A percentile compares a stretch with the other conserved stretches of the same genome.
These are phyloP conservation scores for Hirtodrosophila histrioides DNA, from an alignment of 2,888 invertebrate genomes.

Conservation along the genomic window DNA sequence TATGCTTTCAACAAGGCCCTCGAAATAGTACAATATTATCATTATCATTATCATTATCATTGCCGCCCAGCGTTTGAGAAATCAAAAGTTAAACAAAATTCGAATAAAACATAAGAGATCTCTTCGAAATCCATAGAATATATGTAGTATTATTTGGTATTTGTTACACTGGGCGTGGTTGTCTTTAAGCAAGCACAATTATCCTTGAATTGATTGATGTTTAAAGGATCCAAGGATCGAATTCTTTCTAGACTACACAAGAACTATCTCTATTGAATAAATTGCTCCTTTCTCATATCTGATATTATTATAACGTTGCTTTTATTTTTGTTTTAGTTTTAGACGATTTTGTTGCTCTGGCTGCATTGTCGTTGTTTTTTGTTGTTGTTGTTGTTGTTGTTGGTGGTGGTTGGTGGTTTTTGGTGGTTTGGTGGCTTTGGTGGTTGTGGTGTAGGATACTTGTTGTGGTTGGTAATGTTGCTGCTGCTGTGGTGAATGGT, in stretches of 20 bases:
- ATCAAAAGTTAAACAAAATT: slow-evolving; percentile 13
- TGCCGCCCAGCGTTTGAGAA: slow-evolving; percentile 83
- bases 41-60: slow-evolving; percentile 50
- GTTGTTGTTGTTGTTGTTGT: slow-evolving; percentile 56
- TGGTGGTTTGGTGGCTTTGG: slow-evolving; percentile 38
- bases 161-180: slow-evolving; percentile 83
- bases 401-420: slow-evolving; percentile 28
- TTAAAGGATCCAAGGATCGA: too few species aligned
- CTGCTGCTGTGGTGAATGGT: slow-evolving; percentile 63
- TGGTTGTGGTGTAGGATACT: slow-evolving; percentile 58
- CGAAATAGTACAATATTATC: background rate
- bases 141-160: slow-evolving; percentile 5
- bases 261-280: slow-evolving; percentile 27
- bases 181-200: slow-evolving; percentile 40
- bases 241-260: slow-evolving; percentile 4
- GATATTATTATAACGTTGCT: slow-evolving; percentile 30
- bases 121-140: too few species aligned
- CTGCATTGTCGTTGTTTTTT: slow-evolving; percentile 44
- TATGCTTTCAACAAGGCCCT: slow-evolving; percentile 14
- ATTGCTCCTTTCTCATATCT: slow-evolving; percentile 69
- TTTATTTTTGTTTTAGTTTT: slow-evolving; percentile 27
- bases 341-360: slow-evolving; percentile 29
- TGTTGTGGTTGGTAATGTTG: slow-evolving; percentile 38
- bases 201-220: slow-evolving; percentile 15
- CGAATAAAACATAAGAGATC: background rate